Evolutionary conservation across 2,113 vertebrate genomes (phyloP).

Genomic region (Thymallus thymallus): DNA sequence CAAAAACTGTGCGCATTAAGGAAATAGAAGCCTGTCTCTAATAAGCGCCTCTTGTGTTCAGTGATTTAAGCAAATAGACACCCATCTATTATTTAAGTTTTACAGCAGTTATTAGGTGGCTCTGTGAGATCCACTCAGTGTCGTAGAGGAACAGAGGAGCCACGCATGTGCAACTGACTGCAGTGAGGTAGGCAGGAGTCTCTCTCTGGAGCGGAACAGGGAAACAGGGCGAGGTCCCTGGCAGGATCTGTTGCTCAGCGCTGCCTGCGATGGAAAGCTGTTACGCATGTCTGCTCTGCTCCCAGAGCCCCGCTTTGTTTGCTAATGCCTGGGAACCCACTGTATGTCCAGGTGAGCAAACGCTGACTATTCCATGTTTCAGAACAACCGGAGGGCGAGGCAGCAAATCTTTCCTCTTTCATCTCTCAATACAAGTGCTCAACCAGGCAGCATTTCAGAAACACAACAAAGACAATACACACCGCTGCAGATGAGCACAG

Average conservation of each 20-base stretch:
- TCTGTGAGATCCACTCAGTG: too few species aligned
- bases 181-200: not conserved
- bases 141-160: not conserved
- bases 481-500: not conserved
- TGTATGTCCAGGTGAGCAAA: conserved; percentile 54
- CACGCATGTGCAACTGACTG: not conserved
- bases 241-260: not conserved
- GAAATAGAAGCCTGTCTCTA: too few species aligned
- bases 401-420: conserved; percentile 31
- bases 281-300: not conserved
- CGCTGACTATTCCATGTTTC: conserved; percentile 9
- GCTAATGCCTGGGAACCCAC: conserved; percentile 4
- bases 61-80: too few species aligned
- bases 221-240: not conserved
- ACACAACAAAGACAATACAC: conserved; percentile 9
- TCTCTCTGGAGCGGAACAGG: not conserved
- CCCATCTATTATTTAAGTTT: too few species aligned
- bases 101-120: too few species aligned
- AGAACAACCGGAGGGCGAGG: conserved; percentile 10
- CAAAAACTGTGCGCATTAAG: too few species aligned
- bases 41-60: too few species aligned
- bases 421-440: conserved; percentile 31
- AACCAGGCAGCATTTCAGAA: conserved; percentile 11
- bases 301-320: not conserved
- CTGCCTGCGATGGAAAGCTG: conserved; percentile 5